phyloP scores from a whole-genome alignment of 2,888 invertebrate genomes.

The Noctua comes region DNA sequence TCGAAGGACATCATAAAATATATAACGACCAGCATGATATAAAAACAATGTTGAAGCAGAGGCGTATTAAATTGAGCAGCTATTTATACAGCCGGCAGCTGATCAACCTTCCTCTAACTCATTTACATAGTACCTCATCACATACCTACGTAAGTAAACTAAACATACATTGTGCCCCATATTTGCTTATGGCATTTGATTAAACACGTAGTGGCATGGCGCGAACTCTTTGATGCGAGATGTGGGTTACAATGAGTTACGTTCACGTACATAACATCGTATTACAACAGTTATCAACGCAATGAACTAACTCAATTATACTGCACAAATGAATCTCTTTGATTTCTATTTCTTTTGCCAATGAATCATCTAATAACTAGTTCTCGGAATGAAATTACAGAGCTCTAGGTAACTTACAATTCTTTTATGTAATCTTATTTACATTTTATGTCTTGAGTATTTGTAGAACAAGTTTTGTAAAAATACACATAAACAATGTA shows the following conservation, averaged over 20 bases:
- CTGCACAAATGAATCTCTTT: conserved; percentile 49
- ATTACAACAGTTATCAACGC: conserved; percentile 65
- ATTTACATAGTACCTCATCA: conserved; percentile 77
- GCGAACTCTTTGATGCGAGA: conserved; percentile 69
- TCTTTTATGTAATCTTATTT: conserved; percentile 33
- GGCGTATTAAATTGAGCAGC: conserved; percentile 70
- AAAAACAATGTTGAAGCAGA: conserved; percentile 69
- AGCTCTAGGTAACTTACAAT: conserved; percentile 14
- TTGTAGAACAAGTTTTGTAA: conserved; percentile 5
- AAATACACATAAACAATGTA: conserved; percentile 35
- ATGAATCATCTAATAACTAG: conserved; percentile 41
- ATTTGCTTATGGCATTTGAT: conserved; percentile 68
- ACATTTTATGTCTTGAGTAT: conserved; percentile 1
- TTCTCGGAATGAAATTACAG: conserved; percentile 38
- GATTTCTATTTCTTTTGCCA: conserved; percentile 47
- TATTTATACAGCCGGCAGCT: conserved; percentile 81
- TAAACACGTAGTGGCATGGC: conserved; percentile 70
- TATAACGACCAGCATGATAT: conserved; percentile 45
- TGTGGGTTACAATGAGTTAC: conserved; percentile 71
- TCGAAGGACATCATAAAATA: conserved; percentile 42
- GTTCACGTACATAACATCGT: conserved; percentile 64
- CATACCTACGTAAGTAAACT: conserved; percentile 64
- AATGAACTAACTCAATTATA: conserved; percentile 52
- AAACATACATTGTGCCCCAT: conserved; percentile 63
- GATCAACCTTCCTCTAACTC: conserved; percentile 76